Evolutionary conservation across 2,888 invertebrate species (phyloP), one percentile per base, ranked within the genome.

Genomic region (Atethmia centrago): DNA sequence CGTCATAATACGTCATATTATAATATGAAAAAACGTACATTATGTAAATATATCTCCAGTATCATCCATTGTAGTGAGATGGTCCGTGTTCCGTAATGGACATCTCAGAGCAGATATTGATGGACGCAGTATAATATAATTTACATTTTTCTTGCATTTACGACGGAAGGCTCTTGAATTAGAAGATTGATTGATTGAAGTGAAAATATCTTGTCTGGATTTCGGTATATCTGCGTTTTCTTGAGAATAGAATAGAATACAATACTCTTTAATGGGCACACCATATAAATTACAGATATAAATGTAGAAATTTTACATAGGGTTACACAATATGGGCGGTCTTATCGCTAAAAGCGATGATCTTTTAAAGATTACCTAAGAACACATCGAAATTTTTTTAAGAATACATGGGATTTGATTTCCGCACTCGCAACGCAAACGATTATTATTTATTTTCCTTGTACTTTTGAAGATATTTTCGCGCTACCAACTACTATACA

Each of bases 91-190:
- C 66, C 59, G 12, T 75, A 64, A 84, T 71, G 70, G 84, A 68
- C 45, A 79, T 70, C 51, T 53, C 9, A 31, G 47, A 16, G 40
- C 28, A 42, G 51, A 84, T 67, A 81, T 84, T 81, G 81, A 81
- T 81, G 70, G 70, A 81, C 71, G 67, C 84, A 84, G 67, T 49
- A 42, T 73, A 59, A 72, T 83, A 79, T 67, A 68, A 84, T 84
- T 81, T 81, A 81, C 77, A 84, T 81, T 81, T 64, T 49, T 59
- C 56, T 19, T 68, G 63, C 63, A 84, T 83, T 83, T 63, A 77
- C 63, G 74, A 21, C n/a, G 40, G 12, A 28, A 31, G 49, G 12
- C 51, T 75, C 59, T 74, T 67, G 64, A 64, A 81, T 80, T 80
- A 61, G 25, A 70, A 67, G 47, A 70, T 64, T 84, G 84, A 84